These are phyloP conservation scores for Pteropus rufus DNA, from an alignment of 2,797 vertebrate species.

Conservation along the genomic window DNA sequence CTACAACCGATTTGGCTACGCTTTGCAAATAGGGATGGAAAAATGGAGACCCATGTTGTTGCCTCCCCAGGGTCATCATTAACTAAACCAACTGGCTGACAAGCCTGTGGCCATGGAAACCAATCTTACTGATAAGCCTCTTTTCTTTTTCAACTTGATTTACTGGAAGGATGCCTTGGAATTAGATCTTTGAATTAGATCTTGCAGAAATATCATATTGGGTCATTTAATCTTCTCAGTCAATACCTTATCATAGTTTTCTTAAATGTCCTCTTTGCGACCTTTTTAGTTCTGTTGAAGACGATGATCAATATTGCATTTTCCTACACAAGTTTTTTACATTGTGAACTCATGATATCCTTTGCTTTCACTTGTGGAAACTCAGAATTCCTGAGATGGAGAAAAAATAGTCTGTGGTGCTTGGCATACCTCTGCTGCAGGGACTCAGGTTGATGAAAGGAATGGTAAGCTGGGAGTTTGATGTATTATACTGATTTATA, in stretches of 20 bases:
- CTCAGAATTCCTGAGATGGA: neutral
- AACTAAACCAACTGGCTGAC: constrained; percentile 39
- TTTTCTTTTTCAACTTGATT: constrained; percentile 59
- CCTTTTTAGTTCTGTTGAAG: constrained; percentile 56
- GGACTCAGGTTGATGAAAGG: neutral
- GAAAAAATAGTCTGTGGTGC: neutral
- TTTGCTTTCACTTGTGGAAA: neutral
- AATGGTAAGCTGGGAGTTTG: neutral
- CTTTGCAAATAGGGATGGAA: constrained; percentile 49
- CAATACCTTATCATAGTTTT: constrained; percentile 50
- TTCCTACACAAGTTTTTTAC: neutral
- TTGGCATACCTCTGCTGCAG: neutral
- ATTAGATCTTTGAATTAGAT: constrained; percentile 19
- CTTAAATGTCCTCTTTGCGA: constrained; percentile 60
- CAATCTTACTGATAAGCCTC: constrained; percentile 22
- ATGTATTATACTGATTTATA: neutral
- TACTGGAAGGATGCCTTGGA: constrained; percentile 26
- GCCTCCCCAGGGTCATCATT: constrained; percentile 52
- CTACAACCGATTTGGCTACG: constrained; percentile 34
- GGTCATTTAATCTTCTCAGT: constrained; percentile 54
- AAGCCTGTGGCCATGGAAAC: constrained; percentile 52
- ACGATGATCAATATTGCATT: constrained; percentile 54
- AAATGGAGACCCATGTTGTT: constrained; percentile 22
- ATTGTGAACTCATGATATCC: neutral
- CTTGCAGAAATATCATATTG: constrained; percentile 49